Evolutionary conservation across 2,113 vertebrate genomes (phyloP).

Genomic region (Tetrax tetrax): DNA sequence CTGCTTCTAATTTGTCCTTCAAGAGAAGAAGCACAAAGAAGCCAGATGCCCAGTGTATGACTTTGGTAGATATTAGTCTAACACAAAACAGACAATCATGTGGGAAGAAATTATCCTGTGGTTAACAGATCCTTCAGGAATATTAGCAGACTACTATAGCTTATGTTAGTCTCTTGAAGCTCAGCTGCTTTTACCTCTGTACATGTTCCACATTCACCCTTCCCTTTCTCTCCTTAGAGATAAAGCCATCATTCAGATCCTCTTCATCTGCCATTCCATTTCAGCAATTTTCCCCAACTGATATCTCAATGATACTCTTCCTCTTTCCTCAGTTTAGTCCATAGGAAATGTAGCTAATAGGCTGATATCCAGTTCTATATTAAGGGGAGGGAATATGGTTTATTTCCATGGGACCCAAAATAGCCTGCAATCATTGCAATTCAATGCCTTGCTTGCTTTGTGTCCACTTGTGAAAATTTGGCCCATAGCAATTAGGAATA

Average conservation of each 20-base stretch:
- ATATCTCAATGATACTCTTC: not conserved
- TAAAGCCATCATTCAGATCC: not conserved
- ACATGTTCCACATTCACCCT: not conserved
- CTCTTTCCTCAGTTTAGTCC: not conserved
- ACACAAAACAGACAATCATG: not conserved
- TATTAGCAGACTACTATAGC: not conserved
- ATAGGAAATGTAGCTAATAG: not conserved
- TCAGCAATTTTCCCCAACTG: not conserved
- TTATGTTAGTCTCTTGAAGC: constrained; percentile 5
- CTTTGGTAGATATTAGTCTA: not conserved
- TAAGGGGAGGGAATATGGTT: not conserved
- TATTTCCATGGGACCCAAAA: constrained; percentile 19
- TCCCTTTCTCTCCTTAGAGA: not conserved
- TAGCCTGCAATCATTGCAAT: not conserved
- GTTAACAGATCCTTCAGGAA: constrained; percentile 43
- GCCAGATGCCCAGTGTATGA: constrained; percentile 30
- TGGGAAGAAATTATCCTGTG: not conserved
- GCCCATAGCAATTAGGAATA: not conserved
- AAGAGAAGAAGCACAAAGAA: not conserved
- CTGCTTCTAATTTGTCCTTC: not conserved
- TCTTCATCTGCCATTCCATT: constrained; percentile 24
- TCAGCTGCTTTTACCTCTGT: constrained; percentile 2
- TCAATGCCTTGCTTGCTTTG: constrained; percentile 5
- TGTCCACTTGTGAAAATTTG: not conserved
- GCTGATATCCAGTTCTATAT: not conserved